Evolutionary conservation across 2,113 vertebrate species (phyloP).

Genomic region (Callaeas wilsoni): DNA sequence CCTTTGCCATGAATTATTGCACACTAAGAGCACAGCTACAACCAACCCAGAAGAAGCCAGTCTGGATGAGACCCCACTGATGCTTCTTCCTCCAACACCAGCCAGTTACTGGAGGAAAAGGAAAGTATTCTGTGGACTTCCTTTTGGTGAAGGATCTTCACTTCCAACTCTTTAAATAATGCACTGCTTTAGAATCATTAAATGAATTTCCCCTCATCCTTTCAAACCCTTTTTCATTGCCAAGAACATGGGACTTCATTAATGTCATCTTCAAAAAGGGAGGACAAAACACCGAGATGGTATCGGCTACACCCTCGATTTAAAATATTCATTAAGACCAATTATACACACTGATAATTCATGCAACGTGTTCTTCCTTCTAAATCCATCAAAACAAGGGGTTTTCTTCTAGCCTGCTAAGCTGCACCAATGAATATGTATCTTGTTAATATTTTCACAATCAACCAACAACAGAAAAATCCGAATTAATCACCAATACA

Average conservation of each 20-base stretch:
- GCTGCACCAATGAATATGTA: neutral
- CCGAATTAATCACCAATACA: neutral
- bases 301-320: neutral
- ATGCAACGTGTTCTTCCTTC: neutral
- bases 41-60: neutral
- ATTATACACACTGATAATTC: constrained; percentile 13
- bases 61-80: neutral
- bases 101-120: neutral
- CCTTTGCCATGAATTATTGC: neutral
- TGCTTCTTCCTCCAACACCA: neutral
- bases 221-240: neutral
- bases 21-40: neutral
- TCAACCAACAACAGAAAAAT: neutral
- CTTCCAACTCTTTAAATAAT: neutral
- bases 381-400: neutral
- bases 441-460: neutral
- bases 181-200: neutral
- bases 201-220: constrained; percentile 4
- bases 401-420: neutral
- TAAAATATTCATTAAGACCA: constrained; percentile 44
- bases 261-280: neutral
- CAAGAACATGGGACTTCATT: neutral
- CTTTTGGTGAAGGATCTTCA: neutral
- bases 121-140: neutral
- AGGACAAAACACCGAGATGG: neutral